Evolutionary conservation across 2,888 invertebrate genomes (phyloP), one percentile per base, ranked within the genome.

Genomic region (Callosobruchus maculatus): DNA sequence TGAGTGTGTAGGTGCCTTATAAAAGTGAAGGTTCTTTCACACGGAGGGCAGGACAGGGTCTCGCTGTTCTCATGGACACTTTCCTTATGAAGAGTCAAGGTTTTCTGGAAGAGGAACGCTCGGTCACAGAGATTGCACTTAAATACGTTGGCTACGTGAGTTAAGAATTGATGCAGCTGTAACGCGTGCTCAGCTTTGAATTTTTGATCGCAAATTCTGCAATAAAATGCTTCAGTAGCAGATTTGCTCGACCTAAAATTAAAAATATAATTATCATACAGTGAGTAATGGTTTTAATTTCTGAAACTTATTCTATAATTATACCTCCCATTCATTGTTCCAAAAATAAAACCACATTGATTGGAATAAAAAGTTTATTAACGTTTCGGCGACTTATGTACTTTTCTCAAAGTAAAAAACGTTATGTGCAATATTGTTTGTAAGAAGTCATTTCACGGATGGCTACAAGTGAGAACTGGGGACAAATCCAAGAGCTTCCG

Each of bases 221-320:
- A 86, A 0, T 87, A 88, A 31, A 88, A 88, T 0, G 82, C 83
- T 0, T 88, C 87, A 0, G 1, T 49, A 49, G 49, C 3, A 7
- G 49, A 18, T 13, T 49, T 49, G 1, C 3, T 49, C 49, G 49
- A 49, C 49, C 49, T 49, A 49, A 18, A 49, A 49, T 49, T 1
- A 49, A 49, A n/a, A n/a, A n/a, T n/a, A n/a, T n/a, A n/a, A n/a
- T n/a, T n/a, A n/a, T 26, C 26, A 26, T 26, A 26, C 26, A 26
- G 26, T 26, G 26, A n/a, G 26, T 26, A 26, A 26, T 7, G 7
- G 26, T 26, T 26, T 2, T 26, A n/a, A n/a, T n/a, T n/a, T n/a
- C n/a, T n/a, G n/a, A n/a, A n/a, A n/a, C n/a, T n/a, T n/a, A n/a
- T n/a, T n/a, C n/a, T n/a, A n/a, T n/a, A n/a, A n/a, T n/a, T n/a